These are phyloP conservation scores for Phymorhynchus buccinoides DNA, from an alignment of 1,140 invertebrate genomes.

Conservation along the genomic window DNA sequence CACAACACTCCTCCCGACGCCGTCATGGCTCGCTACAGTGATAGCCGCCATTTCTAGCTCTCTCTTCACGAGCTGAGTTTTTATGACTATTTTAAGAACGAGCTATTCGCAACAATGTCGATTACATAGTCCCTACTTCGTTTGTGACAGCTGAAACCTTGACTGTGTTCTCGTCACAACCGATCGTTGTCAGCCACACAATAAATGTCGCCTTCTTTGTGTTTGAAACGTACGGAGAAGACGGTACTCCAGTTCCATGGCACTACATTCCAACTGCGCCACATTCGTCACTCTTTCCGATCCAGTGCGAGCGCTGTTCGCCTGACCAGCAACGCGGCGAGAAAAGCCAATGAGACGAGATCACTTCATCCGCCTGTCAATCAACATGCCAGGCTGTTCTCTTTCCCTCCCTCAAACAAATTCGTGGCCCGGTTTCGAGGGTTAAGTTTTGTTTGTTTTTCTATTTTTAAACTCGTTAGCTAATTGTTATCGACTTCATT, in stretches of 20 bases:
- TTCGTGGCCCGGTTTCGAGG: background rate
- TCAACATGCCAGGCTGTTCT: constrained; percentile 29
- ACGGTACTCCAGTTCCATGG: background rate
- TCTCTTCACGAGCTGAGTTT: background rate
- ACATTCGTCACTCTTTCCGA: constrained; percentile 15
- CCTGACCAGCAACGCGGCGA: constrained; percentile 27
- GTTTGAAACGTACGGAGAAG: constrained; percentile 8
- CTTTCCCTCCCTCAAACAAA: constrained; percentile 14
- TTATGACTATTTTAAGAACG: no score
- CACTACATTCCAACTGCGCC: constrained; percentile 35
- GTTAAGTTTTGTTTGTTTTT: background rate
- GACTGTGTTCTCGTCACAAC: background rate
- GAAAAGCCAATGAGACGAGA: constrained; percentile 24
- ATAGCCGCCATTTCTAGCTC: constrained; percentile 26
- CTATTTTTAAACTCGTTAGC: no score
- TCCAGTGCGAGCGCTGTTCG: constrained; percentile 13
- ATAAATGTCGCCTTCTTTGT: constrained; percentile 23
- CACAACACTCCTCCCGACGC: background rate
- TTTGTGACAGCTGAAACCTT: background rate
- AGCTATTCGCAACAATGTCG: background rate
- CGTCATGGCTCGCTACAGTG: background rate
- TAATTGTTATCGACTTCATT: no score
- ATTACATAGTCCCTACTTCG: no score
- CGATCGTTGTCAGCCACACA: background rate
- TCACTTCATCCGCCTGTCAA: background rate